A percentile compares a stretch with the other conserved stretches of the same genome.
These are phyloP conservation scores for Halcyon chelicuti DNA, from an alignment of 2,797 vertebrate species.

Conservation along the genomic window DNA sequence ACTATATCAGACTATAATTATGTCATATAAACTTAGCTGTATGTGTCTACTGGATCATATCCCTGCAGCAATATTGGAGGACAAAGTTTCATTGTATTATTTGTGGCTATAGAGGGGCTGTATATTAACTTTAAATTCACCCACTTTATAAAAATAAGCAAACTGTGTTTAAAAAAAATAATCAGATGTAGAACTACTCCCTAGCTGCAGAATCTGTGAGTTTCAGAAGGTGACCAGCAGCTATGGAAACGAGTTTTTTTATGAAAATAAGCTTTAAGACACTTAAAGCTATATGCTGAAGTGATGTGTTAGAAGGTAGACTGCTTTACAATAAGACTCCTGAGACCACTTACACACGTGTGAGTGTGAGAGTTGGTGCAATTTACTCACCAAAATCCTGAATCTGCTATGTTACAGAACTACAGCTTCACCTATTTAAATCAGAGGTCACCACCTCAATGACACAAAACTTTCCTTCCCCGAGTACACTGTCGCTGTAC, in stretches of 20 bases:
- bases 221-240: slow-evolving; percentile 37
- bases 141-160: slow-evolving; percentile 41
- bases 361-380: slow-evolving; percentile 42
- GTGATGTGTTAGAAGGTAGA: slow-evolving; percentile 28
- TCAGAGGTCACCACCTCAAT: neutral
- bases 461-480: neutral
- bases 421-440: neutral
- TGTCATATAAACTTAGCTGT: neutral
- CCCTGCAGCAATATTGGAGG: neutral
- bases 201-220: slow-evolving; percentile 14
- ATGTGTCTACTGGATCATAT: neutral
- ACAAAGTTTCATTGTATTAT: slow-evolving; percentile 42
- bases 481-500: neutral
- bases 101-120: neutral
- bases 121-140: slow-evolving; percentile 28
- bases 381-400: neutral
- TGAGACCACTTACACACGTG: neutral
- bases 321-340: neutral
- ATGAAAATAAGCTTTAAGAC: slow-evolving; percentile 22
- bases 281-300: neutral
- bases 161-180: neutral
- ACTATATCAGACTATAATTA: neutral
- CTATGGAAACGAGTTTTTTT: slow-evolving; percentile 28
- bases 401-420: neutral
- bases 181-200: slow-evolving; percentile 30